Percentiles rank a stretch among this genome's conserved stretches.
Conservation (phyloP, 2,888 invertebrate genomes). For the Sphaeridia pumilis region DNA sequence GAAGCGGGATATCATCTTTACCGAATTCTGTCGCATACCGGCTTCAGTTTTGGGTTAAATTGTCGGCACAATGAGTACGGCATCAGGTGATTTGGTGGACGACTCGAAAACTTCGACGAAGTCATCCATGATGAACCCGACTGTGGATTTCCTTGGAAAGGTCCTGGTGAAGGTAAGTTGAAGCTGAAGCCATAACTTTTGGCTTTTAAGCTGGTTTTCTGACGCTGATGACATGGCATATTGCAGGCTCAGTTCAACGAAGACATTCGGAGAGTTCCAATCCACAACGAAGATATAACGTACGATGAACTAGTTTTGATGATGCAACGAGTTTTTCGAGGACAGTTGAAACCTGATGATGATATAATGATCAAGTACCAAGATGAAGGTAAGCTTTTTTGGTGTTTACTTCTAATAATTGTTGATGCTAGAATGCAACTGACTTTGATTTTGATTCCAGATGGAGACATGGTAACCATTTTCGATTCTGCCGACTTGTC, state of each 20-base stretch:
- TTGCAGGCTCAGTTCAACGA: conserved; percentile 50
- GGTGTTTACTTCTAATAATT: too few relatives aligned
- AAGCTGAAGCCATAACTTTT: neutral
- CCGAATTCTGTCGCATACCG: too few relatives aligned
- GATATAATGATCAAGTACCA: conserved; percentile 58
- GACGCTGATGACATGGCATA: neutral
- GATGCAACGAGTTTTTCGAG: conserved; percentile 59
- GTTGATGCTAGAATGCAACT: neutral
- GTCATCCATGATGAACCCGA: conserved; percentile 4
- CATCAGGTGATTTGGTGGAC: conserved; percentile 6
- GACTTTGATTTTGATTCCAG: conserved; percentile 40
- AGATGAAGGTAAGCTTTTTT: conserved; percentile 51
- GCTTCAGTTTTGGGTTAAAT: too few relatives aligned
- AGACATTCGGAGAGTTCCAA: conserved; percentile 56
- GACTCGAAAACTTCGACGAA: conserved; percentile 13
- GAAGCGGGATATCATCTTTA: too few relatives aligned
- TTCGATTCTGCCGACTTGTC: conserved; percentile 57
- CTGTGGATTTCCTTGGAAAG: conserved; percentile 8
- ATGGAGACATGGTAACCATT: conserved; percentile 58
- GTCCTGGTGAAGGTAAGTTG: conserved; percentile 15
- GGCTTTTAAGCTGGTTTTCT: neutral
- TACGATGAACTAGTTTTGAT: conserved; percentile 57
- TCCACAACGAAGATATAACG: conserved; percentile 60
- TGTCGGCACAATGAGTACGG: conserved; percentile 2
- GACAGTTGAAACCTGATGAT: conserved; percentile 51